These are phyloP conservation scores for Seriola aureovittata DNA, from an alignment of 2,113 vertebrate species.

Conservation along the genomic window DNA sequence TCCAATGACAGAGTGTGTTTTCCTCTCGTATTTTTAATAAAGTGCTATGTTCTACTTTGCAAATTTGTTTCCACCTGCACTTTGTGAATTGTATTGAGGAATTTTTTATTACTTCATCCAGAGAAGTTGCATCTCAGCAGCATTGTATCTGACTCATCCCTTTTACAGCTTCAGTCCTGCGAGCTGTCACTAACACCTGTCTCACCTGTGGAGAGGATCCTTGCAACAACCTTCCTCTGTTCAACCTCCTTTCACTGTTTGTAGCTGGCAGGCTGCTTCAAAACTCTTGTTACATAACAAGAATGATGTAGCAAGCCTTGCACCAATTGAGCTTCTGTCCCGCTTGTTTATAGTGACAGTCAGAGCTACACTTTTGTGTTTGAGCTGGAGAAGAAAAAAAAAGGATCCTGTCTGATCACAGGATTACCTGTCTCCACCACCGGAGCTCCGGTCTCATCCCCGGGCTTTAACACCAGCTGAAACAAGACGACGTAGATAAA, in stretches of 20 bases:
- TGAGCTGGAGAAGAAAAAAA: not conserved
- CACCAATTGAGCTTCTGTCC: not conserved
- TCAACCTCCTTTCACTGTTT: not conserved
- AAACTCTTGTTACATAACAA: constrained; percentile 17
- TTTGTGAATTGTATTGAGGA: not conserved
- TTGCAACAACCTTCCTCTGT: not conserved
- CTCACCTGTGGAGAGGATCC: not conserved
- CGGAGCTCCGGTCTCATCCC: not conserved
- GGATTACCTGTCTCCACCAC: not conserved
- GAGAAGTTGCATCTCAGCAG: not conserved
- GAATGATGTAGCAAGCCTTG: not conserved
- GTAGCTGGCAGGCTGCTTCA: accelerated
- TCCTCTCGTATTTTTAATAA: not conserved
- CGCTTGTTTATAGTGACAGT: not conserved
- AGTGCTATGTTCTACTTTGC: not conserved
- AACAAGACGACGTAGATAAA: constrained; percentile 9
- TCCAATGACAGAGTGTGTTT: not conserved
- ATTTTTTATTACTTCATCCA: not conserved
- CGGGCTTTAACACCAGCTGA: constrained; percentile 1
- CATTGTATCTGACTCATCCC: not conserved
- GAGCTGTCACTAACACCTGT: not conserved
- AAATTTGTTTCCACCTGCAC: not conserved
- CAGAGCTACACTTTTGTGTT: constrained; percentile 11
- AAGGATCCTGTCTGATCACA: constrained; percentile 12
- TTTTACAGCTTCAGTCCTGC: not conserved